Conservation (phyloP, 2,113 vertebrate species). For the Pithys albifrons region DNA sequence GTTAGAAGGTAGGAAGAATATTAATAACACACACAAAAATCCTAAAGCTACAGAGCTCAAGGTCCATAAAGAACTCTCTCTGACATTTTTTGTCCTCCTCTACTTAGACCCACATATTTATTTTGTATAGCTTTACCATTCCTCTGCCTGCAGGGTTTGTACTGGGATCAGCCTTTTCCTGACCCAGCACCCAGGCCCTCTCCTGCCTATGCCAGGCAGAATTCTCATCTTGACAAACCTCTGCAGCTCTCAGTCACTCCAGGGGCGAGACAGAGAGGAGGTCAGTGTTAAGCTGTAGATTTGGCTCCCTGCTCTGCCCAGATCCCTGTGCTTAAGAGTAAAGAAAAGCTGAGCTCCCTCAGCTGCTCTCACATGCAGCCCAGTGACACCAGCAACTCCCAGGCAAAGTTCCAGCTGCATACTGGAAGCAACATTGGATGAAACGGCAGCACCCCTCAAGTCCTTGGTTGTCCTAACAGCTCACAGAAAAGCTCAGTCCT, state of each 20-base stretch:
- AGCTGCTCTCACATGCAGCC: neutral
- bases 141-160: neutral
- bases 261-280: rapidly evolving
- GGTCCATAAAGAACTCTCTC: rapidly evolving
- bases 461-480: neutral
- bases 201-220: neutral
- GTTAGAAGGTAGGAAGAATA: neutral
- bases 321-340: rapidly evolving
- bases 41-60: neutral
- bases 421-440: neutral
- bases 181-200: neutral
- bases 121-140: neutral
- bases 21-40: neutral
- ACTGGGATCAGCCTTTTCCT: neutral
- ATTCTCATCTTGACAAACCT: neutral
- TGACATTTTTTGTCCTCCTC: neutral
- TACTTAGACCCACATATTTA: neutral
- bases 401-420: neutral
- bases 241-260: rapidly evolving
- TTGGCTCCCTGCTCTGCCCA: neutral
- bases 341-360: neutral
- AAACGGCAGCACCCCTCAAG: neutral
- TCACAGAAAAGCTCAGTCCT: neutral
- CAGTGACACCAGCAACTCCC: neutral
- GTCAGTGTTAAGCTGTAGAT: neutral